A percentile compares a stretch with the other conserved stretches of the same genome.
phyloP scores from a whole-genome alignment of 35 echinoderm and acorn worm genomes.

The Lytechinus variegatus region DNA sequence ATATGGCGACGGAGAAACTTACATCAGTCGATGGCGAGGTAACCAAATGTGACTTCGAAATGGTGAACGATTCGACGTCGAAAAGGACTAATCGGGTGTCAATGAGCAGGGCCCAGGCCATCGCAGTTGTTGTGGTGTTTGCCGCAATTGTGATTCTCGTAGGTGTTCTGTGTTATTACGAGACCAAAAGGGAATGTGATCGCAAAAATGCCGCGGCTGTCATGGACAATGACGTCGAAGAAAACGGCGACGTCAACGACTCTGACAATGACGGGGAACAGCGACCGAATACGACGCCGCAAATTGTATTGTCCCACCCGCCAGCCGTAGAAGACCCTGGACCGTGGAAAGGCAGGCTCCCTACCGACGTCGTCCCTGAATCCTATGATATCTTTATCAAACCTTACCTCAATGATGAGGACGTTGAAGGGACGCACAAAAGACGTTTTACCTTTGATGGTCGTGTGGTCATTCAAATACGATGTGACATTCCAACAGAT shows the following conservation, averaged over 20 bases:
- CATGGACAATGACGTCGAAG: background rate
- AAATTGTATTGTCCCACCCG: background rate
- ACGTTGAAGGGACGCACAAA: conserved; percentile 33
- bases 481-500: conserved; percentile 40
- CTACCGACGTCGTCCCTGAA: conserved; percentile 60
- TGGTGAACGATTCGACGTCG: background rate
- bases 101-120: background rate
- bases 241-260: background rate
- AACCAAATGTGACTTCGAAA: conserved; percentile 38
- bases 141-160: conserved; percentile 10
- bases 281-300: background rate
- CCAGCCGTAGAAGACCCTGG: background rate
- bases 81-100: background rate
- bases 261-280: background rate
- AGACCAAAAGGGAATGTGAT: conserved; percentile 2
- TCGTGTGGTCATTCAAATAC: conserved; percentile 54
- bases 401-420: conserved; percentile 77
- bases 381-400: conserved; percentile 69
- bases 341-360: conserved; percentile 69
- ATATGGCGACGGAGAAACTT: conserved; percentile 4
- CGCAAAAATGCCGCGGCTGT: background rate
- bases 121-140: background rate
- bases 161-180: conserved; percentile 9
- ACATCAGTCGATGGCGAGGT: conserved; percentile 15
- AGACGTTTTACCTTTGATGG: conserved; percentile 74